Evolutionary conservation across 2,113 vertebrate species (phyloP).

Genomic region (Gymnocephalus cernua): DNA sequence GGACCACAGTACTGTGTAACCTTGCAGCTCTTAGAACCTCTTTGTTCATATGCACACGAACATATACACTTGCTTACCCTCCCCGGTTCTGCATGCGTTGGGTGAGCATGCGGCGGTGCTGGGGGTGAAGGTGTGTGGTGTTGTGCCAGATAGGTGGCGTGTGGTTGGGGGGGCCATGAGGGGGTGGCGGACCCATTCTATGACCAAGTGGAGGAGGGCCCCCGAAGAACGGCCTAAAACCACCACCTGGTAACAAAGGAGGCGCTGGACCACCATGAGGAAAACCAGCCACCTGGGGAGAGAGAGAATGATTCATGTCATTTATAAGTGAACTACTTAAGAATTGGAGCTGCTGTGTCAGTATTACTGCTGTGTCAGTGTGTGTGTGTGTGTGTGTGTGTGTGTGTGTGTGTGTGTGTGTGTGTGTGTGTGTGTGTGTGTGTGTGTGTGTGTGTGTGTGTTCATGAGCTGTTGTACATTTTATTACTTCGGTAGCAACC

Average conservation of each 20-base stretch:
- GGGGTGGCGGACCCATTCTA: conserved; percentile 74
- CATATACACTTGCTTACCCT: conserved; percentile 62
- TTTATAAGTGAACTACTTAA: background rate
- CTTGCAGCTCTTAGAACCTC: background rate
- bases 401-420: too few relatives aligned
- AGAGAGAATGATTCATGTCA: background rate
- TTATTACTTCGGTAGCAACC: too few relatives aligned
- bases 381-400: background rate
- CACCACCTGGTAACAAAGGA: conserved; percentile 76
- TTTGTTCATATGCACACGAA: background rate
- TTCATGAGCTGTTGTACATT: too few relatives aligned
- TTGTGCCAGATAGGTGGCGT: conserved; percentile 87
- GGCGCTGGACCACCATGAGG: conserved; percentile 74
- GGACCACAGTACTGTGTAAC: background rate
- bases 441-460: too few relatives aligned
- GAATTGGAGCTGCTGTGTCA: background rate
- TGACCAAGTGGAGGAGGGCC: conserved; percentile 81
- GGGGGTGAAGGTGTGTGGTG: conserved; percentile 95
- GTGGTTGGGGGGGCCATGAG: conserved; percentile 83
- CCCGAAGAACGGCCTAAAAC: conserved; percentile 90
- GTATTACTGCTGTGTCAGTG: background rate
- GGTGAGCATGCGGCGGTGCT: conserved; percentile 93
- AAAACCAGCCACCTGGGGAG: conserved; percentile 84
- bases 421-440: too few relatives aligned
- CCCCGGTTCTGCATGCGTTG: conserved; percentile 93